Base-by-base conservation (phyloP, 2,888 invertebrate genomes). In the Limnephilus auricula region DNA sequence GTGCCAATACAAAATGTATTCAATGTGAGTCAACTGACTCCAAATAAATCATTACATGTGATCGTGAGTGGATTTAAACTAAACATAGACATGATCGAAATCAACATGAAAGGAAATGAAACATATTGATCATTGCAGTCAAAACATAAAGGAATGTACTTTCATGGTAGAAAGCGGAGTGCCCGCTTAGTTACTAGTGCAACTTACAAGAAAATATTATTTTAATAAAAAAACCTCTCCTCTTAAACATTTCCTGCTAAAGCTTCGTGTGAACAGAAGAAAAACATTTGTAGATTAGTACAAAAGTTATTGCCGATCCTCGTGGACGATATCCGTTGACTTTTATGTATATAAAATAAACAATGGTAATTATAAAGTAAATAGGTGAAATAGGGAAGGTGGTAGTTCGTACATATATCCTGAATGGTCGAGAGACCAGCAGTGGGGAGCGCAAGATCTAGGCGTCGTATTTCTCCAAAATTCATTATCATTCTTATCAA, bases 41-140 rank as follows among this genome's bases (percentile, higher is more conserved):
- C 5, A 87, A 91, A 95, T 93, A 94, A 96, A 97, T 97, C 97
- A 97, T 96, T 97, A 97, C 97, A 97, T 97, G 97, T 97, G 97
- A 96, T 96, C 96, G 97, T 97, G 97, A 97, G 97, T 97, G 97
- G 96, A 94, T 89, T 87, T 90, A 87, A 89, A 89, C 92, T 92
- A 92, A 89, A 90, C 89, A 92, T 45, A 90, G 78, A 92, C 50
- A 90, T 89, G 83, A 85, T 90, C 31, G 25, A 89, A 90, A 90
- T 65, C 45, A 89, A 91, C 89, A 89, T 89, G 79, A 89, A 87
- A 87, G 50, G 78, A 85, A 90, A 86, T 89, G 65, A 91, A 89
- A 91, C 93, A 90, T 88, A 79, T 89, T 37, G 78, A 84, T 34
- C 89, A 79, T 82, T 91, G 9, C 34, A 91, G 89, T 45, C 84